Base-by-base conservation (phyloP, 1,140 invertebrate species). In the Papilio polytes region DNA sequence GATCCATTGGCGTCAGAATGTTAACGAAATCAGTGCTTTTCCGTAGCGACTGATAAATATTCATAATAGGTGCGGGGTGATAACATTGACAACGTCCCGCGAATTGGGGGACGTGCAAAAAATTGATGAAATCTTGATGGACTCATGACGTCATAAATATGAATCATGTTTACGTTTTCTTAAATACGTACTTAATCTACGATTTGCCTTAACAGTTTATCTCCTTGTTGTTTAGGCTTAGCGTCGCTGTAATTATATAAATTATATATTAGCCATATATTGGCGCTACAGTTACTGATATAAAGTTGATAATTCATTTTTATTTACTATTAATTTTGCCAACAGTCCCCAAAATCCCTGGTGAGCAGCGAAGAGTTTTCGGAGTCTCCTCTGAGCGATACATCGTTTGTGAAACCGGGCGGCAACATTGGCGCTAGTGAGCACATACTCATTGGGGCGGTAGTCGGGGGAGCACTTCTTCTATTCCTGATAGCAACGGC, bases 21-120 rank as follows among this genome's bases (percentile, higher is more conserved):
- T 84, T 83, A 87, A 84, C 80, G 31, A 88, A 90, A 90, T 88
- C 85, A 88, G 85, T 89, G 83, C 90, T 92, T 91, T 91, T 93
- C 90, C 90, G 86, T 88, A 77, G 82, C 66, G 83, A 86, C 90
- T 90, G 86, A 93, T 91, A 90, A 92, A 93, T 91, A 92, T 92
- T 93, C 90, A 92, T 90, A 86, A 85, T 89, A 86, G 86, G 81
- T 86, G 84, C 86, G 84, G 56, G 78, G 73, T 82, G 89, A 90
- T 90, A 89, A 87, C 87, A 84, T 85, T 82, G 73, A 53, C 74
- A 76, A 78, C 83, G 86, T 87, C 82, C 85, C 56, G 80, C 81
- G 82, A 89, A 89, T 84, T 85, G 76, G 81, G 66, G 81, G 81
- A 84, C 56, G 70, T 63, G 73, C 48, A 53, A 78, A 76, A 73